Conservation (phyloP, 2,888 invertebrate species). For the Bombylius discolor region DNA sequence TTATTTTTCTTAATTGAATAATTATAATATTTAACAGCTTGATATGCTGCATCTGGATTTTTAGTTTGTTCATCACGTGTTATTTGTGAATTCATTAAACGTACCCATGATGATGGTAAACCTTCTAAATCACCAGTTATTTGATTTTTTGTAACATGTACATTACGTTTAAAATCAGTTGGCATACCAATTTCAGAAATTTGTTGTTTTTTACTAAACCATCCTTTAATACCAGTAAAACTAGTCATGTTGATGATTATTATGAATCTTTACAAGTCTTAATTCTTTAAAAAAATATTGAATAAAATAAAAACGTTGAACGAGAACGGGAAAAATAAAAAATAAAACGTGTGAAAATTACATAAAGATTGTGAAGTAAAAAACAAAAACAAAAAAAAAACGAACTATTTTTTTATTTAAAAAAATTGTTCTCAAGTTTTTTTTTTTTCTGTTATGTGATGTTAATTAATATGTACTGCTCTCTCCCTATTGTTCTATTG, state of each 20-base stretch:
- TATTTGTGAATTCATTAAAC: slow-evolving; percentile 68
- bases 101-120: slow-evolving; percentile 69
- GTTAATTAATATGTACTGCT: too few relatives aligned
- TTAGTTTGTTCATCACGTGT: slow-evolving; percentile 76
- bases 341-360: too few relatives aligned
- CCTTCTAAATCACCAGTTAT: slow-evolving; percentile 75
- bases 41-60: slow-evolving; percentile 80
- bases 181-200: slow-evolving; percentile 59
- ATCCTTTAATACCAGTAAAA: slow-evolving; percentile 28
- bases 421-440: too few relatives aligned
- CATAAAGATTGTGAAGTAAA: too few relatives aligned
- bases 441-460: too few relatives aligned
- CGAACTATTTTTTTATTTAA: too few relatives aligned
- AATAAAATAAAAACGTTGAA: too few relatives aligned
- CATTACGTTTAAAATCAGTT: slow-evolving; percentile 70
- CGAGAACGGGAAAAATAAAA: too few relatives aligned
- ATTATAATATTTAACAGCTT: slow-evolving; percentile 82
- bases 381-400: too few relatives aligned
- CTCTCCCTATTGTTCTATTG: too few relatives aligned
- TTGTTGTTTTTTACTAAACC: slow-evolving; percentile 36
- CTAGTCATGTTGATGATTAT: slow-evolving; percentile 22
- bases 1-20: slow-evolving; percentile 74
- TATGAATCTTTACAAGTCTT: background rate
- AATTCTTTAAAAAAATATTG: too few relatives aligned
- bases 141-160: slow-evolving; percentile 76